A percentile compares a stretch with the other conserved stretches of the same genome.
Evolutionary conservation across 2,888 invertebrate genomes (phyloP).

Genomic region (Lamellibrachia columna): DNA sequence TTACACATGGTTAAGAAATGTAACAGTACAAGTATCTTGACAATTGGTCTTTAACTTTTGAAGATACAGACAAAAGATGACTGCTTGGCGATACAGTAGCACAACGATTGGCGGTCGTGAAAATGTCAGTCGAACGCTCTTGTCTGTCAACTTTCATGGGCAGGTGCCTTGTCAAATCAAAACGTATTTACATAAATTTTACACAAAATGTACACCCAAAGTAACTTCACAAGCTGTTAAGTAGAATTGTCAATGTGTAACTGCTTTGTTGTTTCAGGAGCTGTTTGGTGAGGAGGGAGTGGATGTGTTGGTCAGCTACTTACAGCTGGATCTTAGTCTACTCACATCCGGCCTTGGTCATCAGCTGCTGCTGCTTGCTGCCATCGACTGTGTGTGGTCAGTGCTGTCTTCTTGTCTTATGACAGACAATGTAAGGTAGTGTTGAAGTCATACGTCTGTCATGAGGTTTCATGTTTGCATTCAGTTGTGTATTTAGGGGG

Average conservation of each 20-base stretch:
- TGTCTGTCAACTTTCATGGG: no score
- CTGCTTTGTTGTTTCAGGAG: slow-evolving; percentile 50
- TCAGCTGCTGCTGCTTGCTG: slow-evolving; percentile 61
- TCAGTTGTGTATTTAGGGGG: no score
- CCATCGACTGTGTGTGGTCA: slow-evolving; percentile 64
- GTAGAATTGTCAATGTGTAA: no score
- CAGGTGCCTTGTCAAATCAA: no score
- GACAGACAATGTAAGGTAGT: neutral
- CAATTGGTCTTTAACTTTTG: no score
- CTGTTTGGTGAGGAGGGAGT: slow-evolving; percentile 63
- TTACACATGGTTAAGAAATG: no score
- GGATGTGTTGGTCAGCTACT: slow-evolving; percentile 59
- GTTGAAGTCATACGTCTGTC: neutral
- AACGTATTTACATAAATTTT: neutral
- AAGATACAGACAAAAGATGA: no score
- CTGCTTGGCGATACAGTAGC: no score
- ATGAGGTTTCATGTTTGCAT: neutral
- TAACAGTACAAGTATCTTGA: no score
- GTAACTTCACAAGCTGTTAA: no score
- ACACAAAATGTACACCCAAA: neutral
- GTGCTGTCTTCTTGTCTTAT: slow-evolving; percentile 29
- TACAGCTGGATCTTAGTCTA: slow-evolving; percentile 55
- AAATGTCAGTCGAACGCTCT: no score
- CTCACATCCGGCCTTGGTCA: slow-evolving; percentile 64
- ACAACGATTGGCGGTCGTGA: no score